Percentiles rank a stretch among this genome's conserved stretches.
Conservation (phyloP, 92 coral and sea anemone species). For the Epizoanthus scotinus region DNA sequence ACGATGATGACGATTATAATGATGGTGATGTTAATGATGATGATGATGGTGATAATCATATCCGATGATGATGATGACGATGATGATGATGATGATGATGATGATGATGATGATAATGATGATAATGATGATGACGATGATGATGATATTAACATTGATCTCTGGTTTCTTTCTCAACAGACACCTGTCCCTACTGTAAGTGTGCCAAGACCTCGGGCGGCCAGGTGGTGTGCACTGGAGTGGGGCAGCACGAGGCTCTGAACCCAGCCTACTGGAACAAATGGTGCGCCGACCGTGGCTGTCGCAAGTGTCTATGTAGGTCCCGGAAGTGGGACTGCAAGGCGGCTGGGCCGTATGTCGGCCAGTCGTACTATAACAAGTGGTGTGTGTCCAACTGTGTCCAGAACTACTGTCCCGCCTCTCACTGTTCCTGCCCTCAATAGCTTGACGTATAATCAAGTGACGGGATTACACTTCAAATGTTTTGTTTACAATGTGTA, state of each 20-base stretch:
- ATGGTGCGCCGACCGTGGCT: constrained; percentile 3
- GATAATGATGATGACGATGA: too few species aligned
- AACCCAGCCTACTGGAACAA: constrained; percentile 1
- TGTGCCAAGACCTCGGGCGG: neutral
- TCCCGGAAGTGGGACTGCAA: constrained; percentile 12
- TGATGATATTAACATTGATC: too few species aligned
- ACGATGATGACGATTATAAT: too few species aligned
- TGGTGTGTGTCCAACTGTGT: constrained; percentile 27
- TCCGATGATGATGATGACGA: too few species aligned
- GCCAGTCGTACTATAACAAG: constrained; percentile 8
- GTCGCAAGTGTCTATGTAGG: neutral
- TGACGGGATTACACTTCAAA: too few species aligned
- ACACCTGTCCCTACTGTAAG: neutral
- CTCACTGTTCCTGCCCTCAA: neutral
- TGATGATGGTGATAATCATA: too few species aligned
- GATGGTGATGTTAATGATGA: too few species aligned
- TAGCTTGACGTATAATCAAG: too few species aligned
- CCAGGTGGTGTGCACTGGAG: constrained; percentile 6
- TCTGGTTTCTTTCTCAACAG: neutral
- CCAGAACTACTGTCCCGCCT: neutral
- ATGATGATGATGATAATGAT: too few species aligned
- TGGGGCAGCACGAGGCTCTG: neutral
- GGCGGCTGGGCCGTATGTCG: neutral
- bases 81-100: too few species aligned
- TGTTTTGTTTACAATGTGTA: too few species aligned